These are phyloP conservation scores for Oceanodroma leucorhoa DNA, from an alignment of 2,797 vertebrate species.

Conservation along the genomic window DNA sequence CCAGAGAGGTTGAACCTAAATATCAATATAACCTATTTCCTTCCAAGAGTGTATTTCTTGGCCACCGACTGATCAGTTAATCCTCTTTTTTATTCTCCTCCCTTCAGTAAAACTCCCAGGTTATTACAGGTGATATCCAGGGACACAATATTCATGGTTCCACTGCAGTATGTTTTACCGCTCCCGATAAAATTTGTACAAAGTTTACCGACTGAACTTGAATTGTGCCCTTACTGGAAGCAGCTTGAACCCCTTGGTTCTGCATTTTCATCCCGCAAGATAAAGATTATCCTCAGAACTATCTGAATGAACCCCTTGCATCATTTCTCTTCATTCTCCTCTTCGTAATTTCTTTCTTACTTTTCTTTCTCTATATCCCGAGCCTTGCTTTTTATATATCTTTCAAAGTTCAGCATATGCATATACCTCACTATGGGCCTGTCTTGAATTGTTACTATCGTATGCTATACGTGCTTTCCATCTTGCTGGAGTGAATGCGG, in stretches of 20 bases:
- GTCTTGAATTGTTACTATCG: background rate
- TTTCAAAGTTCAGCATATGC: background rate
- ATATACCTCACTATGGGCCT: background rate
- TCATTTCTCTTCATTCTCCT: background rate
- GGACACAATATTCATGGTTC: conserved; percentile 23
- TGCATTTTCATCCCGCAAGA: background rate
- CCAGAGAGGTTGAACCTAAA: background rate
- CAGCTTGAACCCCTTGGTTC: background rate
- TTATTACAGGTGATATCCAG: conserved; percentile 35
- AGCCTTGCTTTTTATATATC: background rate
- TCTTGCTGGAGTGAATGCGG: background rate
- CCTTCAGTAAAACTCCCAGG: conserved; percentile 1
- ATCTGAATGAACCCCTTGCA: background rate
- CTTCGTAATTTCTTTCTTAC: background rate
- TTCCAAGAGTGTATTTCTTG: conserved; percentile 26
- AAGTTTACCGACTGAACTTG: conserved; percentile 25
- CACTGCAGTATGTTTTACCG: conserved; percentile 26
- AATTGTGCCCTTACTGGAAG: background rate
- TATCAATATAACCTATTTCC: background rate
- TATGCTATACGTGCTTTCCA: background rate
- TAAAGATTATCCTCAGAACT: background rate
- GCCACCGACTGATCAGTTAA: conserved; percentile 27
- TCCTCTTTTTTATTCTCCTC: conserved; percentile 25
- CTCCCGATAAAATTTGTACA: conserved; percentile 15
- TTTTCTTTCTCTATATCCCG: background rate